Percentiles rank a stretch among this genome's conserved stretches.
Evolutionary conservation across 2,888 invertebrate genomes (phyloP).

Genomic region (Diarsia rubi): DNA sequence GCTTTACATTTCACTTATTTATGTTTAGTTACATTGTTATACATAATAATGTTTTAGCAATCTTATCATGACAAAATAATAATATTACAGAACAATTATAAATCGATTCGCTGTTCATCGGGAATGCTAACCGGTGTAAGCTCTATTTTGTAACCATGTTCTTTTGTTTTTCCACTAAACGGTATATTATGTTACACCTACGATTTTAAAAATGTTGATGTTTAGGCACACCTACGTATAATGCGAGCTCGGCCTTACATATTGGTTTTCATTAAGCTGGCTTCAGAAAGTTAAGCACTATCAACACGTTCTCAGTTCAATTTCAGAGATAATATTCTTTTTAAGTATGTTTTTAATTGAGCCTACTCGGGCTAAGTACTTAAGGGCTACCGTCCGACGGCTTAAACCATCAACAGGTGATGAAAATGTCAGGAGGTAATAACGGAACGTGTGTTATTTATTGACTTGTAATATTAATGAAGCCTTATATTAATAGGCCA

Average conservation of each 20-base stretch:
- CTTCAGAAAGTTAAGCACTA: slow-evolving; percentile 51
- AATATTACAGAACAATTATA: slow-evolving; percentile 4
- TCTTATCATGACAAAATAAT: slow-evolving; percentile 4
- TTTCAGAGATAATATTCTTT: slow-evolving; percentile 62
- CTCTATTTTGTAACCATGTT: not conserved
- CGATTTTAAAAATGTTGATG: not conserved
- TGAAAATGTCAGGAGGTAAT: slow-evolving; percentile 75
- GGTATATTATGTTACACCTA: not conserved
- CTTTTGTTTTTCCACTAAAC: not conserved
- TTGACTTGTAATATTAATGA: slow-evolving; percentile 65
- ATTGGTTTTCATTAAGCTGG: slow-evolving; percentile 43
- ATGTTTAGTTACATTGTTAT: slow-evolving; percentile 3
- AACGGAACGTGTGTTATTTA: slow-evolving; percentile 65
- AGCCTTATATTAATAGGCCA: slow-evolving; percentile 45
- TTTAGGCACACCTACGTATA: slow-evolving; percentile 16
- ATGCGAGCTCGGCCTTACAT: slow-evolving; percentile 27
- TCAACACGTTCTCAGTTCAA: slow-evolving; percentile 59
- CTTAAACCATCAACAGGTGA: slow-evolving; percentile 70
- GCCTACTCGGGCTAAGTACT: slow-evolving; percentile 49
- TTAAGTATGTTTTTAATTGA: slow-evolving; percentile 61
- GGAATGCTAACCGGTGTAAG: not conserved
- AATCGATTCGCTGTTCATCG: slow-evolving; percentile 7
- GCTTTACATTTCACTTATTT: not conserved
- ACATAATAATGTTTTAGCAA: slow-evolving; percentile 1
- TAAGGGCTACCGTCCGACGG: slow-evolving; percentile 61